Evolutionary conservation across 2,888 invertebrate species (phyloP), one percentile per base, ranked within the genome.

Genomic region (Metacarcinus magister): DNA sequence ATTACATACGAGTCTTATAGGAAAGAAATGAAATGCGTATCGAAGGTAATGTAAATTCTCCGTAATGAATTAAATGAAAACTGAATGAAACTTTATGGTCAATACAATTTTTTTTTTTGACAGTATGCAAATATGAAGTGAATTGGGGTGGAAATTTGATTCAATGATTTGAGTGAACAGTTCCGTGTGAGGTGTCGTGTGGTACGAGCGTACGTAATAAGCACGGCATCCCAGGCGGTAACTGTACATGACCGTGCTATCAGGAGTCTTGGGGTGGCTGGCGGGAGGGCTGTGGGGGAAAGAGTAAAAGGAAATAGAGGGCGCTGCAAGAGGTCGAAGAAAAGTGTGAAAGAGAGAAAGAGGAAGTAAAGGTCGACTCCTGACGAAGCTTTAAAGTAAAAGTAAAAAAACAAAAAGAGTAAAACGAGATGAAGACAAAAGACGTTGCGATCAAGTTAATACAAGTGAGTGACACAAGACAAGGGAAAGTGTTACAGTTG

Each of bases 241-340:
- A 67, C 16, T 67, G 67, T 23, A 67, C 67, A 67, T 43, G 48
- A 54, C 48, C 54, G 28, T 0, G 3, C 28, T 54, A n/a, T 32
- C 46, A n/a, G 92, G 48, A 16, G 2, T 46, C 48, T 48, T 8
- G 48, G 1, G 92, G 92, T 0, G 46, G 54, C 48, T 16, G 32
- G 91, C 44, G 91, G 91, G 92, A 43, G 46, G 43, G 43, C 46
- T 44, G 91, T 5, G 46, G 91, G 91, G 91, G 44, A 82, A 32
- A 32, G 10, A 5, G 28, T n/a, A 32, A 82, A 32, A 8, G 82
- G 28, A 82, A 82, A 82, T 32, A 13, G 32, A 82, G 32, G 10
- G 82, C 82, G 82, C 82, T 82, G 82, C 32, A 32, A 82, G 82
- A 32, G 82, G 4, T 10, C 10, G 82, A 8, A 32, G 82, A 82